A percentile compares a stretch with the other conserved stretches of the same genome.
Evolutionary conservation across 1,140 invertebrate species (phyloP).

Genomic region (Bradynema listronoti): DNA sequence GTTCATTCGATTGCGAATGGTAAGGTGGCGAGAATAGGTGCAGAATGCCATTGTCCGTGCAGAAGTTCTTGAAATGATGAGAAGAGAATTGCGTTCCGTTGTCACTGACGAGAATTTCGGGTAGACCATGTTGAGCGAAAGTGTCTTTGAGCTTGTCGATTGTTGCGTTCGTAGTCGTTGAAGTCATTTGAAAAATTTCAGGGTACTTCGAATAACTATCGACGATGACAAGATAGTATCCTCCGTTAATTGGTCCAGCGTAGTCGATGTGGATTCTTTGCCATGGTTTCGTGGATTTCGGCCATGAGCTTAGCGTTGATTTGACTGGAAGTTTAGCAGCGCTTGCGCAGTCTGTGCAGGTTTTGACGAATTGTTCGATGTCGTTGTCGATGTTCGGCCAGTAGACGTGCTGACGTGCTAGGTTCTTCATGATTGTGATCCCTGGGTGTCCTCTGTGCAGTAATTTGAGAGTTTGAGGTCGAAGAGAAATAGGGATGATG

Average conservation of each 20-base stretch:
- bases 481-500: slow-evolving; percentile 59
- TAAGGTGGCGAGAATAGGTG: slow-evolving; percentile 43
- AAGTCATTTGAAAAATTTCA: no score
- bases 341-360: background rate
- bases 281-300: slow-evolving; percentile 16
- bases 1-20: slow-evolving; percentile 52
- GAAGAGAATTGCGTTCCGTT: slow-evolving; percentile 57
- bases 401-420: slow-evolving; percentile 56
- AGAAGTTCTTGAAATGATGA: slow-evolving; percentile 50
- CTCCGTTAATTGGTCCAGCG: slow-evolving; percentile 5
- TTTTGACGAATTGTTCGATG: slow-evolving; percentile 11
- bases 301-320: slow-evolving; percentile 10
- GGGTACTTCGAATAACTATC: no score
- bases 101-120: slow-evolving; percentile 50
- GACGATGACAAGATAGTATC: no score
- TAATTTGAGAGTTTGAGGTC: slow-evolving; percentile 54
- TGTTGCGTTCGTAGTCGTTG: no score
- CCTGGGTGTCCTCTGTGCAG: slow-evolving; percentile 62
- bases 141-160: no score
- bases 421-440: slow-evolving; percentile 62
- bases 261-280: slow-evolving; percentile 14
- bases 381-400: slow-evolving; percentile 16
- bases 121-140: slow-evolving; percentile 30
- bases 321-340: slow-evolving; percentile 9
- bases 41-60: slow-evolving; percentile 26